Evolutionary conservation across 1,140 invertebrate genomes (phyloP), one percentile per base, ranked within the genome.

Genomic region (Lepidurus apus): DNA sequence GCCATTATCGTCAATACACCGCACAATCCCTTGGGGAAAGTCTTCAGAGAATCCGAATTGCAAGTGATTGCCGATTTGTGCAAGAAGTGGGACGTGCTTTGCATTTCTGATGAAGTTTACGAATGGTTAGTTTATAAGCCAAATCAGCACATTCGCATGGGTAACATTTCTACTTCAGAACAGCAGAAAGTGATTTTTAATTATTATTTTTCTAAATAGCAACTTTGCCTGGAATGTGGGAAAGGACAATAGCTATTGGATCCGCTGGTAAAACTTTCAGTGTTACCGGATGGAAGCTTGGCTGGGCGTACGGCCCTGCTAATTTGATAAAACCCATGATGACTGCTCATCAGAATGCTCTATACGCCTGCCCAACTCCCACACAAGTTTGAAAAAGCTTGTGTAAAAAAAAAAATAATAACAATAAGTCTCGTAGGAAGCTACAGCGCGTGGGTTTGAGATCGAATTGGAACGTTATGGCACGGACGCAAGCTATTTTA

Each of bases 191-290:
- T 78, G 17, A 24, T 13, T 10, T 34, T 43, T 78, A n/a, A 74
- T 42, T 43, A 53, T 1, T 26, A n/a, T 80, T 80, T 45, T 26
- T 42, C 42, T 76, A n/a, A 74, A 24, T 43, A 94, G 95, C 94
- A n/a, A 92, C 94, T 0, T 84, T 99, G 10, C 96, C 97, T 17
- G 95, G 88, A 7, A 99, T 99, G 98, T 99, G 95, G 92, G 95
- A 99, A 79, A 89, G 97, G 77, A 99, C 98, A 0, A 92, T 99
- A 26, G 98, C 98, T 0, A 92, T 99, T 82, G 96, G 98, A 0
- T 98, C 96, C 74, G 97, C 96, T 0, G 98, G 98, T 0, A 99
- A 99, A 88, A 96, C 95, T 0, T 99, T 99, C 86, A 96, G 94
- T 81, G 95, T 96, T 6, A 99, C 98, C 7, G 98, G 98, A 4